These are phyloP conservation scores for Arremon aurantiirostris DNA, from an alignment of 2,797 vertebrate species.

Conservation along the genomic window DNA sequence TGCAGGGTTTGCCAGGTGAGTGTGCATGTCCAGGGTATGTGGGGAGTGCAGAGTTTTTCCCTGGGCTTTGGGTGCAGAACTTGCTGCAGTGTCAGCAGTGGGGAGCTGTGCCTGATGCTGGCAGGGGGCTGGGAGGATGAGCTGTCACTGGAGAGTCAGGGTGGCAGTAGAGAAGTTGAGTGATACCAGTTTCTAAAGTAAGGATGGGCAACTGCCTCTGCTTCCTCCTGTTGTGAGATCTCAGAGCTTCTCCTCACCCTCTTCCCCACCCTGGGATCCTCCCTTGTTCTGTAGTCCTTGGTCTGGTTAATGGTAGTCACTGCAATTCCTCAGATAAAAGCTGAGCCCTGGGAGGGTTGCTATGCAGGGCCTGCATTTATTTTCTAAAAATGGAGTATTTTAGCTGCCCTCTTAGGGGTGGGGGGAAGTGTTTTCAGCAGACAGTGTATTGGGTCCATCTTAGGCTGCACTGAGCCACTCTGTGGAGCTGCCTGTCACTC, in stretches of 20 bases:
- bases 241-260: not conserved
- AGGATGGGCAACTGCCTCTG: not conserved
- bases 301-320: not conserved
- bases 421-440: not conserved
- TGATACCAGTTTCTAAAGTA: not conserved
- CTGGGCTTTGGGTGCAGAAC: not conserved
- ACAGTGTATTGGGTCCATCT: not conserved
- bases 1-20: slow-evolving; percentile 80
- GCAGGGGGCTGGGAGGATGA: not conserved
- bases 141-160: not conserved
- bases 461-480: not conserved
- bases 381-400: not conserved
- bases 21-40: accelerated
- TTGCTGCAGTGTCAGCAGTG: not conserved
- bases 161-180: not conserved
- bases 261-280: not conserved
- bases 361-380: not conserved
- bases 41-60: not conserved
- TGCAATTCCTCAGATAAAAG: not conserved
- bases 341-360: not conserved
- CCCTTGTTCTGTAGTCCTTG: not conserved
- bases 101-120: not conserved
- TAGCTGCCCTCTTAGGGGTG: not conserved
- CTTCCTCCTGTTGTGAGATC: not conserved
- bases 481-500: not conserved